Conservation (phyloP, 2,113 vertebrate genomes). For the Gallinago paraguaiae region DNA sequence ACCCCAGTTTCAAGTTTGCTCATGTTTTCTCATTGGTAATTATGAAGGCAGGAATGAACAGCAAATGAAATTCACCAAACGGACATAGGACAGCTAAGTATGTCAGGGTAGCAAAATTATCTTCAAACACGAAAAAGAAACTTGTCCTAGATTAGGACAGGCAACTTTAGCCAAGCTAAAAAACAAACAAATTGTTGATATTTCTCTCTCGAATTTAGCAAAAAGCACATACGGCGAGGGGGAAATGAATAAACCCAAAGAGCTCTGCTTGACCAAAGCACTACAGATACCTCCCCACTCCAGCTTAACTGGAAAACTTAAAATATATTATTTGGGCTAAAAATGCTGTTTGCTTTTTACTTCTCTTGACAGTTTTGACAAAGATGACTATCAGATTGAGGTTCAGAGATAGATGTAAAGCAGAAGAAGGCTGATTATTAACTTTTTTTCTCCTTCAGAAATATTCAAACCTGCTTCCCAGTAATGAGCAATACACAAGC, state of each 20-base stretch:
- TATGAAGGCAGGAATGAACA: neutral
- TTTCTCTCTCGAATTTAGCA: neutral
- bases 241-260: neutral
- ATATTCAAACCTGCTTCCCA: neutral
- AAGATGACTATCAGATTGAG: neutral
- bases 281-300: neutral
- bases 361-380: conserved; percentile 29
- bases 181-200: neutral
- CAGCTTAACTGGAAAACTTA: neutral
- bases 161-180: neutral
- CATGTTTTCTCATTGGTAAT: neutral
- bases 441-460: neutral
- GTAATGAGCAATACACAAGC: neutral
- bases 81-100: neutral
- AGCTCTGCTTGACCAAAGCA: neutral
- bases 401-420: conserved; percentile 2
- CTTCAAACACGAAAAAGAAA: neutral
- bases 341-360: conserved; percentile 3
- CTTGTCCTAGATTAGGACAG: neutral
- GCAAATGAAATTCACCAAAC: neutral
- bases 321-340: neutral
- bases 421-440: neutral
- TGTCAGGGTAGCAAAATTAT: neutral
- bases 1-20: neutral
- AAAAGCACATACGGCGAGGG: neutral